These are phyloP conservation scores for Pocillopora verrucosa DNA, from an alignment of 64 coral and sea anemone species.

Conservation along the genomic window DNA sequence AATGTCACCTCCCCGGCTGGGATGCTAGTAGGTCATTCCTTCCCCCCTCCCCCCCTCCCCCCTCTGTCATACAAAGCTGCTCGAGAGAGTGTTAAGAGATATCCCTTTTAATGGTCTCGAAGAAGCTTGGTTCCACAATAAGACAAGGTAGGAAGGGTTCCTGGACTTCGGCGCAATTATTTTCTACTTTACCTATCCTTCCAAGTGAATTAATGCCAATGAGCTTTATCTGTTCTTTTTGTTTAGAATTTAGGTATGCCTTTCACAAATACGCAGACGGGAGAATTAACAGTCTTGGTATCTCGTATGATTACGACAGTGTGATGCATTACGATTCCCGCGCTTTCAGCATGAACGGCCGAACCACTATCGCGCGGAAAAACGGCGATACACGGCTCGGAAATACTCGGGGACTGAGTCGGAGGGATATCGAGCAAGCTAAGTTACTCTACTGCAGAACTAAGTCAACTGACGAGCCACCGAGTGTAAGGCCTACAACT, in stretches of 20 bases:
- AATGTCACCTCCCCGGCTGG: neutral
- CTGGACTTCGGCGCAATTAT: no score
- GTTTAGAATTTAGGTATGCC: slow-evolving; percentile 47
- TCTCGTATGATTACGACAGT: slow-evolving; percentile 65
- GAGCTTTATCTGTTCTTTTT: neutral
- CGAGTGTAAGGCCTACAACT: slow-evolving; percentile 25
- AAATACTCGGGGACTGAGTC: slow-evolving; percentile 68
- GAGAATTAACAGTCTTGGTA: slow-evolving; percentile 61
- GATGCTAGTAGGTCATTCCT: neutral
- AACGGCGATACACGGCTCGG: slow-evolving; percentile 36
- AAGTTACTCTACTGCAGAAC: slow-evolving; percentile 56
- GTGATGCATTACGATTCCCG: slow-evolving; percentile 72
- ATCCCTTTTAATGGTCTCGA: no score
- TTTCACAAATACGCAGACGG: slow-evolving; percentile 74
- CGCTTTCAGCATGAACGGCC: slow-evolving; percentile 57
- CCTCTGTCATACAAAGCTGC: no score
- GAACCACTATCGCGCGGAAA: slow-evolving; percentile 3
- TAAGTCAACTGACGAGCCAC: slow-evolving; percentile 12
- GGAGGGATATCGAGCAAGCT: slow-evolving; percentile 55
- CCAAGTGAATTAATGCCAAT: no score
- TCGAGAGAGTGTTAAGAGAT: no score
- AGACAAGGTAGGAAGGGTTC: no score
- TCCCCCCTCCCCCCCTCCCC: no score
- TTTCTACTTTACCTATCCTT: no score
- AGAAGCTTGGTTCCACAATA: no score